Conservation (phyloP, 2,797 vertebrate genomes). For the Ctenopoma multispine region DNA sequence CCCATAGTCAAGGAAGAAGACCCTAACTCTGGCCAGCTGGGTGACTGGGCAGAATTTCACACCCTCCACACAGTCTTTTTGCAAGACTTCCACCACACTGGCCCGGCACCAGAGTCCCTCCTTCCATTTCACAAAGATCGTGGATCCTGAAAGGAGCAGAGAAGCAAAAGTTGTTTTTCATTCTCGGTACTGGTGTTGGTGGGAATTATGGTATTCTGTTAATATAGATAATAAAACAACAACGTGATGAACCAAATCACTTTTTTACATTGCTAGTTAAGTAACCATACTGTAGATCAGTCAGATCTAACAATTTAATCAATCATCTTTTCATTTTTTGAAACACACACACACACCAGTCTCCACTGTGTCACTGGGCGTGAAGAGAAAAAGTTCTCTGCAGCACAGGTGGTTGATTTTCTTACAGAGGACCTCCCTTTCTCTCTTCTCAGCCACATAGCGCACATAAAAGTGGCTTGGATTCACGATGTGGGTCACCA, state of each 20-base stretch:
- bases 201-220: no score
- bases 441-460: slow-evolving; percentile 65
- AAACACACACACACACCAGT: slow-evolving; percentile 43
- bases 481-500: slow-evolving; percentile 78
- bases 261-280: neutral
- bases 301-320: no score
- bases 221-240: no score
- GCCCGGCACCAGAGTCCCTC: slow-evolving; percentile 71
- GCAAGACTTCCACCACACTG: slow-evolving; percentile 64
- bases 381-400: slow-evolving; percentile 56
- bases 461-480: slow-evolving; percentile 83
- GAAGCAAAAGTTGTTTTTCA: neutral
- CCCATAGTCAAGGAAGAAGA: slow-evolving; percentile 78
- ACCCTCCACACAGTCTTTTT: slow-evolving; percentile 32
- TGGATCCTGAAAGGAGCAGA: slow-evolving; percentile 52
- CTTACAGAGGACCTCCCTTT: slow-evolving; percentile 52
- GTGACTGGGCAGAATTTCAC: slow-evolving; percentile 64
- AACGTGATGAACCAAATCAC: no score
- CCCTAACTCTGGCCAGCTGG: slow-evolving; percentile 58
- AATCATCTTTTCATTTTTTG: neutral
- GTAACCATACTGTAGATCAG: no score
- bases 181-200: no score
- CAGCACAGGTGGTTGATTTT: slow-evolving; percentile 71
- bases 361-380: slow-evolving; percentile 45
- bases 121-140: slow-evolving; percentile 72